Evolutionary conservation across 2,888 invertebrate genomes (phyloP), one percentile per base, ranked within the genome.

Genomic region (Dichetophora obliterata): DNA sequence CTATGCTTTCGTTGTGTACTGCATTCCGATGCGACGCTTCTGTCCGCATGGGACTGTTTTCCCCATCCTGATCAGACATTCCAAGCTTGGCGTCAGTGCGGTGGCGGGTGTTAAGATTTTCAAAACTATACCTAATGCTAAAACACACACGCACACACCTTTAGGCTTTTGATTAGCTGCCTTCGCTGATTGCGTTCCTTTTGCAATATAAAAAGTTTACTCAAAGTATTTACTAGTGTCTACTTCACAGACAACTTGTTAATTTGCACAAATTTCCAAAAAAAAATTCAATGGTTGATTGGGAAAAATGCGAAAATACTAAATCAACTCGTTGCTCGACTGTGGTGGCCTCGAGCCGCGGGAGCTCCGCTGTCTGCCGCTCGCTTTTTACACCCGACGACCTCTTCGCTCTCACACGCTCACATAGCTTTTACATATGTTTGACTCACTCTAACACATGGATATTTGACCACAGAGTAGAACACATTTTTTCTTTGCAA

Each of bases 41-140:
- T 61, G 54, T 76, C 75, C 76, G 77, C 73, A 70, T 61, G 68
- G 74, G 66, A 59, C 77, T 76, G 74, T 78, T 79, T 57, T 78
- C 69, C 54, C 75, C 73, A 22, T 63, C 78, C 79, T 80, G 77
- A 66, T 80, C 80, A 57, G 79, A 80, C 80, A 80, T 81, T 11
- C 6, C 19, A 57, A 22, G 3, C 27, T 9, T 59, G 27, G 9
- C 57, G 54, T 19, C 34, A 71, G 31, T 34, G 57, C 71, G 11
- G 59, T 34, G 66, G 11, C 11, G 63, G 34, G 63, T 27, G 63
- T 63, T 14, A 27, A 37, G 14, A 31, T 68, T 50, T 48, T 68
- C 68, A 24, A 22, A 34, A n/a, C n/a, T 65, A 34, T 22, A 22
- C 43, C 14, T 68, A 27, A 16, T 48, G 43, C 68, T 9, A 48